Evolutionary conservation across 2,888 invertebrate species (phyloP).

Genomic region (Neoitamus cyanurus): DNA sequence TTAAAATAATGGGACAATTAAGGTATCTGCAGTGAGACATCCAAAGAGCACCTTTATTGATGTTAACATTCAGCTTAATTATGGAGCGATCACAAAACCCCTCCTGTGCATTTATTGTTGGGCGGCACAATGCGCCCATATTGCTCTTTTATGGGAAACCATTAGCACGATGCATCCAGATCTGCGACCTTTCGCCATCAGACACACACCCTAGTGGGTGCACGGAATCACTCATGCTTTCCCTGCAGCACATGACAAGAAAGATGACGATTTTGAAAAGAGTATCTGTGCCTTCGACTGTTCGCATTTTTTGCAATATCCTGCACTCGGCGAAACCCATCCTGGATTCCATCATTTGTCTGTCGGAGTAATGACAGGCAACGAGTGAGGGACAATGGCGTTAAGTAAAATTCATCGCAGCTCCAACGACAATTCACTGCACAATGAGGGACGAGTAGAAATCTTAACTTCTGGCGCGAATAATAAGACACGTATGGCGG

Average conservation of each 20-base stretch:
- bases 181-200: neutral
- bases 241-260: neutral
- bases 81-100: constrained; percentile 19
- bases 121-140: neutral
- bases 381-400: neutral
- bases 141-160: neutral
- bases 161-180: neutral
- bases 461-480: neutral
- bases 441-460: neutral
- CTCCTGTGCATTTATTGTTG: neutral
- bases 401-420: neutral
- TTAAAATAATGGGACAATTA: constrained; percentile 33
- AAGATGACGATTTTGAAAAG: neutral
- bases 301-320: neutral
- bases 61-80: constrained; percentile 28
- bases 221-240: neutral
- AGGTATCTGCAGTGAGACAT: neutral
- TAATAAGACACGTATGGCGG: neutral
- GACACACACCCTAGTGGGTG: neutral
- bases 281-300: neutral
- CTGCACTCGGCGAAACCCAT: neutral
- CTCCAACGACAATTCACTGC: neutral
- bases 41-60: constrained; percentile 18
- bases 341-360: neutral
- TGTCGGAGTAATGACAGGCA: neutral